Base-by-base conservation (phyloP, 2,888 invertebrate genomes). In the Harpalus rufipes region DNA sequence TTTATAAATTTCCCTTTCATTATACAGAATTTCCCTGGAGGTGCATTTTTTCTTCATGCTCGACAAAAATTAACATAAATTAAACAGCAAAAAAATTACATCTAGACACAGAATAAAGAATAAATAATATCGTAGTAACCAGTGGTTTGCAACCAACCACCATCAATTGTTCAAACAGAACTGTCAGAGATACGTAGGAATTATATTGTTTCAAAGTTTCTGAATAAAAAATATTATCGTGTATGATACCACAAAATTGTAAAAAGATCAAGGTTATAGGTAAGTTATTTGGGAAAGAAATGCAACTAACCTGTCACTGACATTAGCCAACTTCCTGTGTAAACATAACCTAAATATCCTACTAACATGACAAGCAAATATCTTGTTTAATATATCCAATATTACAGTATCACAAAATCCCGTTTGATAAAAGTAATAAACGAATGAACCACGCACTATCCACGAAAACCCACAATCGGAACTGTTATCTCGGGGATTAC, bases 361-460 rank as follows among this genome's bases (percentile, higher is more conserved):
- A 32, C 12, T n/a, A 21, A 32, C 68, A 39, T 68, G 39, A 68
- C 41, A 68, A 68, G 4, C 14, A 65, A 65, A 65, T 65, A 32
- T 25, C 5, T 7, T 10, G 10, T 68, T 68, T 68, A 68, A 39
- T 68, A 14, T 18, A 12, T 39, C 25, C 16, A 39, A 14, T 68
- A 68, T 32, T 7, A 39, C 68, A 14, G 41, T 68, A 68, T 68
- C 68, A 68, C 68, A 39, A 68, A 68, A 68, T 68, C 39, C 68
- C 7, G 18, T 63, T 12, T 68, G 68, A 41, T 68, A 68, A 68
- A 32, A 32, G 14, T 41, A 68, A 41, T 39, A 68, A 68, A 32
- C n/a, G 41, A 68, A 68, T 63, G 25, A 63, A 63, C 25, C 63
- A 51, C 44, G 44, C 44, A 51, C 44, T 10, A 12, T 12, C 44